Evolutionary conservation across 2,113 vertebrate genomes (phyloP).

Genomic region (Sialia sialis): DNA sequence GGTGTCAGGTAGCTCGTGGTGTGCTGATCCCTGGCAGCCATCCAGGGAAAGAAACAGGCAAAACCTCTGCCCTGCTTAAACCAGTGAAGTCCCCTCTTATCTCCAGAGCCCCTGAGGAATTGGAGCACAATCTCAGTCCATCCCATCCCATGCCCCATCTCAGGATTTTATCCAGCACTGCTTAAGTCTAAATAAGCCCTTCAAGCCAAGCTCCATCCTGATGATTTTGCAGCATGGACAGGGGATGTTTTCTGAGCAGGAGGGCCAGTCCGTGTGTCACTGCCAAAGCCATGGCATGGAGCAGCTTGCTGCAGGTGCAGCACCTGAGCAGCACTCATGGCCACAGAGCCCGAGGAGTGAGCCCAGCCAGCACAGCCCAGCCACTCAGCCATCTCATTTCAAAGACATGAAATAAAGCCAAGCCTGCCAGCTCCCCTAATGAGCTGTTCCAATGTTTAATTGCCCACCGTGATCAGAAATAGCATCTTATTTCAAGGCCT

Average conservation of each 20-base stretch:
- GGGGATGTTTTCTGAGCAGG: neutral
- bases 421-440: slow-evolving; percentile 39
- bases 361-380: neutral
- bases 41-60: neutral
- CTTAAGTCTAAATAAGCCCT: neutral
- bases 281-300: fast-evolving
- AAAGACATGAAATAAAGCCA: neutral
- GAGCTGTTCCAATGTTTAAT: slow-evolving; percentile 53
- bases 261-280: neutral
- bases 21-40: neutral
- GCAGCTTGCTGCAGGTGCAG: neutral
- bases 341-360: neutral
- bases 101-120: neutral
- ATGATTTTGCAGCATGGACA: neutral
- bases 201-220: neutral
- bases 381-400: neutral
- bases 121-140: neutral
- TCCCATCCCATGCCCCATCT: neutral
- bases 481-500: slow-evolving; percentile 45
- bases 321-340: neutral
- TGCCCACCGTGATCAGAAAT: slow-evolving; percentile 35
- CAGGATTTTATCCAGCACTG: neutral
- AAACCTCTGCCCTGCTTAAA: neutral
- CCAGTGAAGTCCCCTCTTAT: neutral
- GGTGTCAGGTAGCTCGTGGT: neutral